Evolutionary conservation across 1,140 invertebrate species (phyloP), one percentile per base, ranked within the genome.

Genomic region (Batillaria attramentaria): DNA sequence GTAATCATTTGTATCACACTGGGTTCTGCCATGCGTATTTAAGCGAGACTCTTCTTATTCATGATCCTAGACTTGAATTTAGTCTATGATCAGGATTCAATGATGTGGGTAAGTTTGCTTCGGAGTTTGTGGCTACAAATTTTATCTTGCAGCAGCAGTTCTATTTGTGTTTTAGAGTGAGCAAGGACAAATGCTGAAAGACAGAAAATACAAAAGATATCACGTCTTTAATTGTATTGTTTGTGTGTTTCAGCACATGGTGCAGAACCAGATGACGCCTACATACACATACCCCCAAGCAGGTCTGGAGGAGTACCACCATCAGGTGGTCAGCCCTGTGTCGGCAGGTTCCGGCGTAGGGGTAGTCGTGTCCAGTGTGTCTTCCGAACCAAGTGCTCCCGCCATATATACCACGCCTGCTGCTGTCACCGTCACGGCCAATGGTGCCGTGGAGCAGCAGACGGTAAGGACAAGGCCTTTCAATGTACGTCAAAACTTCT

Each of bases 201-300:
- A n/a, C n/a, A n/a, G n/a, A n/a, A n/a, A n/a, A n/a, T n/a, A n/a
- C n/a, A n/a, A n/a, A n/a, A n/a, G n/a, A n/a, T n/a, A n/a, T n/a
- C n/a, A n/a, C n/a, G n/a, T n/a, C n/a, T n/a, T n/a, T n/a, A n/a
- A n/a, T 54, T 43, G 69, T 77, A 42, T 79, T 77, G 35, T 79
- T 46, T 76, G 24, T 83, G 1, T 80, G 20, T 81, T 95, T 31
- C 94, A 97, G 96, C 96, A 97, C 93, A 96, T 97, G 95, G 96
- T 97, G 93, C 96, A 97, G 93, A 95, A 96, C 92, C 96, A 96
- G 87, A 96, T 97, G 94, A 94, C 94, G 91, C 93, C 89, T 65
- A 95, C 95, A 89, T 96, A 94, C 92, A 95, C 92, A 93, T 95
- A 93, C 91, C 94, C 93, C 92, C 94, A 92, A 93, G 89, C 84